Percentiles rank a stretch among this genome's conserved stretches.
Evolutionary conservation across 2,888 invertebrate genomes (phyloP).

Genomic region (Colletes collaris): DNA sequence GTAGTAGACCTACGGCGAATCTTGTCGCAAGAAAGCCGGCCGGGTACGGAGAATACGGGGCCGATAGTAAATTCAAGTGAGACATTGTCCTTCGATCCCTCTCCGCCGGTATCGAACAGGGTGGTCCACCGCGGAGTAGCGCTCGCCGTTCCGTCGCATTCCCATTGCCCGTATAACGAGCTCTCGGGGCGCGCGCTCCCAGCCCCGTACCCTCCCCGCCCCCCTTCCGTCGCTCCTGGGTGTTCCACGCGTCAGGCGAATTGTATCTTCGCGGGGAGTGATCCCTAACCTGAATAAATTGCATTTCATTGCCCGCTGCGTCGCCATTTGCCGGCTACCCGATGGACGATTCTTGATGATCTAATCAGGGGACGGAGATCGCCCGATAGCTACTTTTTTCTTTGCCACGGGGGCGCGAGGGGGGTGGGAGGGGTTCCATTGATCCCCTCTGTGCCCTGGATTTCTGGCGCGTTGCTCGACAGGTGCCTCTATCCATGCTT

Average conservation of each 20-base stretch:
- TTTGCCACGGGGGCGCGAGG: background rate
- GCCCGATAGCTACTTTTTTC: background rate
- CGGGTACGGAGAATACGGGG: constrained; percentile 67
- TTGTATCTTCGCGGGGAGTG: constrained; percentile 73
- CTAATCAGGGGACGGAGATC: constrained; percentile 52
- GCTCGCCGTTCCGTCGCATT: constrained; percentile 72
- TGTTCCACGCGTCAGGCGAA: constrained; percentile 76
- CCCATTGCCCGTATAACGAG: constrained; percentile 77
- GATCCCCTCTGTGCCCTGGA: background rate
- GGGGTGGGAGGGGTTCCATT: background rate
- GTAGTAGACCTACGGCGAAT: constrained; percentile 25
- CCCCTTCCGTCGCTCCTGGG: constrained; percentile 68
- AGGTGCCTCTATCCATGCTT: too few relatives aligned
- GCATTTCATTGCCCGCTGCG: constrained; percentile 69
- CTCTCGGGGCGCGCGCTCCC: constrained; percentile 63
- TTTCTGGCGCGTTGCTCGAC: background rate
- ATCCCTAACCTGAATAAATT: constrained; percentile 75
- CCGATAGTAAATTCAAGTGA: constrained; percentile 77
- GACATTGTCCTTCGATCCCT: constrained; percentile 73
- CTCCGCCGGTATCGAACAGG: constrained; percentile 69
- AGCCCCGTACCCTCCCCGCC: constrained; percentile 30
- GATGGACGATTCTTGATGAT: constrained; percentile 52
- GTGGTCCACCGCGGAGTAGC: constrained; percentile 70
- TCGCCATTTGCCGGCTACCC: constrained; percentile 59
- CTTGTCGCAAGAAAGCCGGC: constrained; percentile 68